These are phyloP conservation scores for Poliocrania exsul DNA, from an alignment of 2,797 vertebrate species.

Conservation along the genomic window DNA sequence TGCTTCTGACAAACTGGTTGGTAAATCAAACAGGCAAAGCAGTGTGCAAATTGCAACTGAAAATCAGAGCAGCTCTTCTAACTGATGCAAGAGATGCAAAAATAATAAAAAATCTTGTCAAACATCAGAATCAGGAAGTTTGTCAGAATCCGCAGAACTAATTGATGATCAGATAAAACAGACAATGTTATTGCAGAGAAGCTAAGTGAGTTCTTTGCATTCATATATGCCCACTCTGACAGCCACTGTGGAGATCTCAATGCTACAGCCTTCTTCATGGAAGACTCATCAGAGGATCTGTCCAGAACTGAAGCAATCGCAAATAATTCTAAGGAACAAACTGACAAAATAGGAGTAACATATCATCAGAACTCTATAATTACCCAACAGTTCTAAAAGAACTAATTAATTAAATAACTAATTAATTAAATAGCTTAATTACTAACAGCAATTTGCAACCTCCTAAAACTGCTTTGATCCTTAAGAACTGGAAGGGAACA, in stretches of 20 bases:
- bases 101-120: neutral
- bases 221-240: neutral
- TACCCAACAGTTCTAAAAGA: neutral
- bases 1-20: neutral
- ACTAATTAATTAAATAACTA: neutral
- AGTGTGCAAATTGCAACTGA: neutral
- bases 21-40: neutral
- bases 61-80: neutral
- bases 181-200: neutral
- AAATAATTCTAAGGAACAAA: neutral
- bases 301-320: neutral
- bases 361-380: neutral
- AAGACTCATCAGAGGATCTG: neutral
- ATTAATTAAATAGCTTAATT: neutral
- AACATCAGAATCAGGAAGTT: neutral
- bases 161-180: neutral
- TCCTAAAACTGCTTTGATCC: neutral
- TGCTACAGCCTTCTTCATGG: neutral
- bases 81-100: conserved; percentile 4
- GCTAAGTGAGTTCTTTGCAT: neutral
- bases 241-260: neutral
- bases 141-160: conserved; percentile 2
- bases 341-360: neutral
- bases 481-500: neutral
- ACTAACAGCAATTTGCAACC: neutral